These are phyloP conservation scores for Junonia oenone DNA, from an alignment of 2,888 invertebrate species.

Conservation along the genomic window DNA sequence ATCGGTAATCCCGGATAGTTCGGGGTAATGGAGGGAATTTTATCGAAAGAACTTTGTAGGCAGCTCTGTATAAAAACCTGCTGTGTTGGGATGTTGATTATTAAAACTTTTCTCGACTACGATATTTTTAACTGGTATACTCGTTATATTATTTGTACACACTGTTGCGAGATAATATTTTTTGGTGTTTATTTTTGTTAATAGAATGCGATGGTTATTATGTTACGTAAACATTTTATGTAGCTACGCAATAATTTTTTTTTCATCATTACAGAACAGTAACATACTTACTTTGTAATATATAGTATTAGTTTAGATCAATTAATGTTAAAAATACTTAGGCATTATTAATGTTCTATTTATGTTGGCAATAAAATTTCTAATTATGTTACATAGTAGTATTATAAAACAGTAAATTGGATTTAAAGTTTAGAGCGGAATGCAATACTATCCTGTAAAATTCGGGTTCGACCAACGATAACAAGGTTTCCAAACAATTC, in stretches of 20 bases:
- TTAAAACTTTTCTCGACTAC: conserved; percentile 12
- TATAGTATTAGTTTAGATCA: too few relatives aligned
- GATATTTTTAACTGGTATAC: neutral
- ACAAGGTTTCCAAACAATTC: conserved; percentile 61
- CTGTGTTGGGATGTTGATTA: conserved; percentile 23
- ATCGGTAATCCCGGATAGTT: conserved; percentile 33
- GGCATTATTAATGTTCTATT: too few relatives aligned
- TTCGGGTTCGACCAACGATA: conserved; percentile 41
- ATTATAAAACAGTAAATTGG: conserved; percentile 18
- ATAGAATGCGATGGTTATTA: neutral
- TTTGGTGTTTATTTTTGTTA: neutral
- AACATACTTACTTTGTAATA: too few relatives aligned
- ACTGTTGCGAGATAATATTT: neutral
- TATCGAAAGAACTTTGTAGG: conserved; percentile 28
- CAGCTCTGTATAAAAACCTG: conserved; percentile 24
- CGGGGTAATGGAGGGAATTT: conserved; percentile 31
- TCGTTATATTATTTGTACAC: neutral
- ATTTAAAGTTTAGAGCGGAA: conserved; percentile 41
- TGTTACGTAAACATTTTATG: too few relatives aligned
- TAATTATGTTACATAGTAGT: too few relatives aligned
- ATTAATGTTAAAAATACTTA: too few relatives aligned
- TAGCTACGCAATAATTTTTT: too few relatives aligned
- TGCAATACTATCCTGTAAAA: conserved; percentile 35
- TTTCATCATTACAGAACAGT: too few relatives aligned
- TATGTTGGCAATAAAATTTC: too few relatives aligned